Evolutionary conservation across 2,888 invertebrate genomes (phyloP).

Genomic region (Subacronicta megacephala): DNA sequence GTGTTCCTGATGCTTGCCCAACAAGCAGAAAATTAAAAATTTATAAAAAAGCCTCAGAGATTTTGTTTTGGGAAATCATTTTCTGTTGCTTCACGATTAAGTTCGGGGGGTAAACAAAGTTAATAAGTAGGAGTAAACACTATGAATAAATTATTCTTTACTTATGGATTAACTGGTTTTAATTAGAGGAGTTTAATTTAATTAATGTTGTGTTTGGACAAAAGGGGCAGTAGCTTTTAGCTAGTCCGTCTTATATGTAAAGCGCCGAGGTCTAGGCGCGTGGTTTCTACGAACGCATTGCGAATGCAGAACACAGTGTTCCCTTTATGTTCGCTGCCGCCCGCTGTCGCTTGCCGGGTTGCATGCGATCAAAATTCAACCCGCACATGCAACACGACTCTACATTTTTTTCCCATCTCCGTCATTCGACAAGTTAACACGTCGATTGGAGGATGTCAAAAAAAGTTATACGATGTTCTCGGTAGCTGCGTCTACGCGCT

Average conservation of each 20-base stretch:
- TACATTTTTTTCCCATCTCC: conserved; percentile 72
- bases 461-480: conserved; percentile 67
- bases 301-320: conserved; percentile 55
- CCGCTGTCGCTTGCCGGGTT: conserved; percentile 54
- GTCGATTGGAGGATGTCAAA: conserved; percentile 74
- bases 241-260: conserved; percentile 29
- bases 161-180: conserved; percentile 39
- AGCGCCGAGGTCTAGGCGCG: conserved; percentile 29
- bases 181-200: conserved; percentile 38
- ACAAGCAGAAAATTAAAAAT: conserved; percentile 83
- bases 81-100: conserved; percentile 70
- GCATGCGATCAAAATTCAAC: conserved; percentile 73
- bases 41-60: conserved; percentile 72
- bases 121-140: conserved; percentile 64
- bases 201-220: conserved; percentile 22
- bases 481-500: conserved; percentile 58
- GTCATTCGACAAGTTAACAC: conserved; percentile 75
- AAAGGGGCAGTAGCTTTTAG: conserved; percentile 15
- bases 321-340: conserved; percentile 48
- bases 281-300: conserved; percentile 56
- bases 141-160: conserved; percentile 56
- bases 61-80: conserved; percentile 70
- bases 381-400: conserved; percentile 65
- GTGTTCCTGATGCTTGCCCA: conserved; percentile 76
- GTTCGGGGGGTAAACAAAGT: conserved; percentile 67